Evolutionary conservation across 2,797 vertebrate genomes (phyloP).

Genomic region (Heteromormyrus szaboi): DNA sequence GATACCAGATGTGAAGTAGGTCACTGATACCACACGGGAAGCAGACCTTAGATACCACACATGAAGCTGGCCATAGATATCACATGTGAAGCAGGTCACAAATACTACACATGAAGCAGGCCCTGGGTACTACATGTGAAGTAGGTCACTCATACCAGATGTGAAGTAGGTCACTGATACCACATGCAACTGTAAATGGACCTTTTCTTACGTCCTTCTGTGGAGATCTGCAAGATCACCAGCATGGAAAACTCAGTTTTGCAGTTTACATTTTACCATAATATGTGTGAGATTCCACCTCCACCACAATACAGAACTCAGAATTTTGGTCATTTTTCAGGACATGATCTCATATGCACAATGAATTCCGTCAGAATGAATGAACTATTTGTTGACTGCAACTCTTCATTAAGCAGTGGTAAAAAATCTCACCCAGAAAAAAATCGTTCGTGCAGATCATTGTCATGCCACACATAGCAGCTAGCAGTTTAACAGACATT

Average conservation of each 20-base stretch:
- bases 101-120: background rate
- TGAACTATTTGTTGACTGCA: background rate
- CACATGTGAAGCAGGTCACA: background rate
- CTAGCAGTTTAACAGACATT: background rate
- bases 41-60: background rate
- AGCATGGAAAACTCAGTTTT: background rate
- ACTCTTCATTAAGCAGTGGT: background rate
- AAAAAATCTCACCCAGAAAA: background rate
- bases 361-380: background rate
- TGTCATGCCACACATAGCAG: background rate
- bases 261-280: background rate
- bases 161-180: background rate
- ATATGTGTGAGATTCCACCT: background rate
- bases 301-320: background rate
- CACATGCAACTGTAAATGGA: background rate
- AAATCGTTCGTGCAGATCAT: background rate
- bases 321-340: background rate
- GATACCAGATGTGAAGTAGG: background rate
- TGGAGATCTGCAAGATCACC: background rate
- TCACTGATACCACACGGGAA: background rate
- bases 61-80: background rate
- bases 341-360: background rate
- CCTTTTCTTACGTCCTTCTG: background rate
- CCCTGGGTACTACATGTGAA: background rate
- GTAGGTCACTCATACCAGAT: background rate